Evolutionary conservation across 2,888 invertebrate genomes (phyloP).

Genomic region (Theretra japonica): DNA sequence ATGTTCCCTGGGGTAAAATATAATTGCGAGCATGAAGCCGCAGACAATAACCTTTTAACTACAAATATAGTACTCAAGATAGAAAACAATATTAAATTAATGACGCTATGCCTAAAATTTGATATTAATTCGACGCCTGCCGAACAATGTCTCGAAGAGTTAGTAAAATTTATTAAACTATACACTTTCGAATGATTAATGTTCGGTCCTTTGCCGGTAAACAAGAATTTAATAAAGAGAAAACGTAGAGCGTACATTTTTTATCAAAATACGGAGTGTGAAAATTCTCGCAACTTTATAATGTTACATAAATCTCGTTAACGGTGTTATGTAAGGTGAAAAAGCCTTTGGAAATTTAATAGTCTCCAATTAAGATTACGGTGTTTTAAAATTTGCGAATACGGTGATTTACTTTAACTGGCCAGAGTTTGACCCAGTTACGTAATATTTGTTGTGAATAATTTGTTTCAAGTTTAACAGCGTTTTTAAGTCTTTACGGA

Average conservation of each 20-base stretch:
- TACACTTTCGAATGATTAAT: constrained; percentile 15
- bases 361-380: constrained; percentile 57
- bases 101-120: constrained; percentile 1
- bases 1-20: constrained; percentile 4
- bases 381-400: constrained; percentile 23
- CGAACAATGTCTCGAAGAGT: constrained; percentile 2
- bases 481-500: background rate
- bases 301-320: constrained; percentile 63
- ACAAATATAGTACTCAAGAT: background rate
- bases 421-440: constrained; percentile 15
- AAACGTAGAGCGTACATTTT: constrained; percentile 41
- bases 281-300: constrained; percentile 44
- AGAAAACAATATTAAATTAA: background rate
- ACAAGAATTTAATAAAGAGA: constrained; percentile 44
- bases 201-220: constrained; percentile 21
- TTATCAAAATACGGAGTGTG: constrained; percentile 46
- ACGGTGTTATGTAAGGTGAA: constrained; percentile 57
- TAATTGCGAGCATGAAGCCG: background rate
- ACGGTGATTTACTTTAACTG: constrained; percentile 22
- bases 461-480: background rate
- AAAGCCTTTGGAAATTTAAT: constrained; percentile 57
- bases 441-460: constrained; percentile 15
- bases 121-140: constrained; percentile 1
- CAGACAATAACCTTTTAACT: constrained; percentile 5
- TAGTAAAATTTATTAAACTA: constrained; percentile 19